These are phyloP conservation scores for Siniperca chuatsi DNA, from an alignment of 2,113 vertebrate species.

Conservation along the genomic window DNA sequence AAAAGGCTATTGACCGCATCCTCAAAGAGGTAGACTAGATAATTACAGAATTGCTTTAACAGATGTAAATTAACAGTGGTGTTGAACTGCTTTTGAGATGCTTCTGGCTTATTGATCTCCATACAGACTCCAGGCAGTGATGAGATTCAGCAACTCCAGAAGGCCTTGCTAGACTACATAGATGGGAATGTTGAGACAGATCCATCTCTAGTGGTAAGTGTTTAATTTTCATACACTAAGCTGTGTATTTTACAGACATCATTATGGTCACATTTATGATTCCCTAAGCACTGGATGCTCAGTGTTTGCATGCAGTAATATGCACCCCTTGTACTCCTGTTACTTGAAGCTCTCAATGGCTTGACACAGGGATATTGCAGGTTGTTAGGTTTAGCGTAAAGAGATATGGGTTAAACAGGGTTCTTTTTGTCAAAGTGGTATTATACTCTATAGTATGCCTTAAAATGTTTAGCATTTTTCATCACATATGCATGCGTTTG, in stretches of 20 bases:
- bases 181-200: conserved; percentile 92
- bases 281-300: neutral
- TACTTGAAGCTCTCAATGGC: neutral
- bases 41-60: neutral
- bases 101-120: conserved; percentile 20
- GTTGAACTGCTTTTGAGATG: conserved; percentile 16
- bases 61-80: neutral
- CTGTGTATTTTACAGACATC: neutral
- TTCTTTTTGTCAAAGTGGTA: neutral
- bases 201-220: conserved; percentile 91
- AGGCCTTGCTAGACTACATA: conserved; percentile 92
- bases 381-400: neutral
- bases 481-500: conserved; percentile 14
- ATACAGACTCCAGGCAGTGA: conserved; percentile 82
- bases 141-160: conserved; percentile 95
- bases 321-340: neutral
- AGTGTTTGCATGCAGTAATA: neutral
- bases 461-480: neutral
- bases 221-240: conserved; percentile 21
- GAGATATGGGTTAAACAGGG: neutral
- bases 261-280: conserved; percentile 3
- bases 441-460: neutral
- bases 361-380: neutral
- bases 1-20: conserved; percentile 94
- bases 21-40: conserved; percentile 88